Evolutionary conservation across 2,797 vertebrate species (phyloP), one percentile per base, ranked within the genome.

Genomic region (Remorina albescens): DNA sequence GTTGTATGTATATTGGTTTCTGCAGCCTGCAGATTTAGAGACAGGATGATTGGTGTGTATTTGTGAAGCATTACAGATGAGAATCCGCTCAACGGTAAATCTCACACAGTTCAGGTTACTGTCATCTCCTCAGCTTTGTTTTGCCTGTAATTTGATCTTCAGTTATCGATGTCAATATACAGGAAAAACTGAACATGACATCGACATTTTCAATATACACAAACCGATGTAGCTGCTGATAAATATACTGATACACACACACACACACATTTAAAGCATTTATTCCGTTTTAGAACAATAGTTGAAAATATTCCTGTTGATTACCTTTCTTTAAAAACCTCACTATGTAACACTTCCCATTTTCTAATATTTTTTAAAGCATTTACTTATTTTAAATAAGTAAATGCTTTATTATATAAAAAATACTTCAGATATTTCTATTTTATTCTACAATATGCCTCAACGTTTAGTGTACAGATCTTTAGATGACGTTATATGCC

Each of bases 1-100:
- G 73, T 16, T 71, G 67, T 67, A 71, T 74, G 74, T 70, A 84
- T 86, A 75, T 76, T 66, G 62, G 61, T 84, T 71, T 74, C 57
- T 64, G 61, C 68, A 7, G n/a, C 42, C 75, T 73, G 76, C 65
- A 57, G 54, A 82, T 64, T 26, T 37, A 36, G 23, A 78, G 78
- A 76, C 68, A 74, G 80, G 23, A 34, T 76, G 72, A 85, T 86
- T 58, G 61, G 73, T 82, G 72, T 58, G 39, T 66, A 3, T 59
- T 60, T 79, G 74, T 49, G 60, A 66, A 16, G 42, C 47, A n/a
- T 81, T 84, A 84, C 30, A 8, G 59, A 84, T 80, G 74, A 63
- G 44, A 61, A 51, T 71, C 34, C 50, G 67, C 42, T 57, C 51
- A 13, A 13, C 23, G 37, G 65, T 62, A 73, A 74, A 84, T 57